Evolutionary conservation across 2,797 vertebrate species (phyloP).

Genomic region (Nasua narica): DNA sequence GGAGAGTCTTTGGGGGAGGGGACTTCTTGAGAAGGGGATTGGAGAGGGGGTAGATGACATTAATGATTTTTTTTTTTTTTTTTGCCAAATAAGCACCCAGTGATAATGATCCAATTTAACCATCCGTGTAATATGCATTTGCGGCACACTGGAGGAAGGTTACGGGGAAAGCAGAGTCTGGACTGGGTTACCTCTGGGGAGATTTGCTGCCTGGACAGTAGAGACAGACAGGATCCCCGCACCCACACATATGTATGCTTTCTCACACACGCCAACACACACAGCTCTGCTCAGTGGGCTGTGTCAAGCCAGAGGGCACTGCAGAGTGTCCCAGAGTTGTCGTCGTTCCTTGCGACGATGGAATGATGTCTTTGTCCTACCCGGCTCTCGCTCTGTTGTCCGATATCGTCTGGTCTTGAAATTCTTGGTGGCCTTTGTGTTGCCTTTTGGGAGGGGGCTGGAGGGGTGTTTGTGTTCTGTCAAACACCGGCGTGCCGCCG

Average conservation of each 20-base stretch:
- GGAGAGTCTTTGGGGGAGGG: constrained; percentile 71
- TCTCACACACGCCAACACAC: constrained; percentile 62
- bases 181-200: constrained; percentile 78
- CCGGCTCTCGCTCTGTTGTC: not conserved
- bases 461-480: constrained; percentile 46
- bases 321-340: constrained; percentile 56
- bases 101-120: constrained; percentile 89
- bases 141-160: constrained; percentile 82
- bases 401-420: not conserved
- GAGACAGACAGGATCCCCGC: constrained; percentile 14
- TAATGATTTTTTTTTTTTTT: constrained; percentile 82
- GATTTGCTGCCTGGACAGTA: constrained; percentile 66
- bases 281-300: constrained; percentile 67
- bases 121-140: constrained; percentile 88
- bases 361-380: constrained; percentile 71
- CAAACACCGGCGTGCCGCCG: constrained; percentile 45
- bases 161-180: constrained; percentile 73
- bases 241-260: constrained; percentile 16
- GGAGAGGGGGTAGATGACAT: constrained; percentile 78
- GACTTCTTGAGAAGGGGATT: constrained; percentile 45
- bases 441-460: constrained; percentile 33
- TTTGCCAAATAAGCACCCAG: constrained; percentile 81
- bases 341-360: constrained; percentile 25
- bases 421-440: constrained; percentile 56
- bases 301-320: constrained; percentile 79